Percentiles rank a stretch among this genome's conserved stretches.
phyloP scores from a whole-genome alignment of 2,113 vertebrate genomes.

The Pitta sordida region DNA sequence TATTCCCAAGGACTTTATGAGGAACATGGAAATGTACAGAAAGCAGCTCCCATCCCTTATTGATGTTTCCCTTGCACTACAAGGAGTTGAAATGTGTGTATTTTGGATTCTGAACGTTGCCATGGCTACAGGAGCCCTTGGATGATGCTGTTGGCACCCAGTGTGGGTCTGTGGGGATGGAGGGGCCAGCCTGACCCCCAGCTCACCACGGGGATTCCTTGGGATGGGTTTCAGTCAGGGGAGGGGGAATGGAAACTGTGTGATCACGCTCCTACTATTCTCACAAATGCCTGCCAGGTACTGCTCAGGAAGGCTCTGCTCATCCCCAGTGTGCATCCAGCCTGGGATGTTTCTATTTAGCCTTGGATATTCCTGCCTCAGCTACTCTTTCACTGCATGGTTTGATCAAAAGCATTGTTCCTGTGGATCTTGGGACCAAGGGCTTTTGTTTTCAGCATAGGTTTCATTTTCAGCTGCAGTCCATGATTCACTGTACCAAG shows the following conservation, averaged over 20 bases:
- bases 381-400: not conserved
- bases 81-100: constrained; percentile 9
- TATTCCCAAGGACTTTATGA: not conserved
- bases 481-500: not conserved
- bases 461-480: not conserved
- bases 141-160: constrained; percentile 13
- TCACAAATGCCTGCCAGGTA: not conserved
- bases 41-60: constrained; percentile 13
- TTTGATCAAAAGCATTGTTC: not conserved
- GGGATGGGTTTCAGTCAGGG: not conserved
- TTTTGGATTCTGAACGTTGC: constrained; percentile 34
- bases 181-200: not conserved
- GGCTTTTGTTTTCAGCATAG: not conserved
- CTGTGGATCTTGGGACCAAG: not conserved
- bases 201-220: not conserved
- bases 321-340: not conserved
- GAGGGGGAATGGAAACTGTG: not conserved
- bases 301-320: not conserved
- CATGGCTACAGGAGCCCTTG: constrained; percentile 41
- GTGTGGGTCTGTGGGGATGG: not conserved
- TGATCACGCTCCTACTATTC: not conserved
- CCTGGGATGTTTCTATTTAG: not conserved
- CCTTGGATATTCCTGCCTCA: not conserved
- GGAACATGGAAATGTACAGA: not conserved
- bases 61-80: constrained; percentile 36